These are phyloP conservation scores for Coluber constrictor DNA, from an alignment of 2,797 vertebrate genomes.

Conservation along the genomic window DNA sequence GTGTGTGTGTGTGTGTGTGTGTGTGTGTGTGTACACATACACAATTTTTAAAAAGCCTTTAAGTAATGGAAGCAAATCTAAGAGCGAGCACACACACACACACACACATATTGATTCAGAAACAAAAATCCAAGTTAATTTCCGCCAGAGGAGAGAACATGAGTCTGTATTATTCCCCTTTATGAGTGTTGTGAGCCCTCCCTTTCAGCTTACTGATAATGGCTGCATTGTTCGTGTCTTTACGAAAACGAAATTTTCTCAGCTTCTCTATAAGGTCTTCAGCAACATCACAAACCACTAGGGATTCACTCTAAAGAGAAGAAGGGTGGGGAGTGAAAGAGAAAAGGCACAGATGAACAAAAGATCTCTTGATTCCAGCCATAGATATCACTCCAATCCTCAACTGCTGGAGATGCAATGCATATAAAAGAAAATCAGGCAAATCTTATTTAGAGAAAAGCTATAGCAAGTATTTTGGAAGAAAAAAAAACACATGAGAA, in stretches of 20 bases:
- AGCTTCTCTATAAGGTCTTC: conserved; percentile 87
- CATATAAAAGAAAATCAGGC: neutral
- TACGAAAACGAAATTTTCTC: conserved; percentile 92
- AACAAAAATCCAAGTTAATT: neutral
- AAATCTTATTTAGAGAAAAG: neutral
- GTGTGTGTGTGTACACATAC: too few species aligned
- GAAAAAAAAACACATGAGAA: neutral
- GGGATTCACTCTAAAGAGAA: conserved; percentile 72
- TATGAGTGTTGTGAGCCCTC: neutral
- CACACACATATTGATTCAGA: neutral
- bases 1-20: too few species aligned
- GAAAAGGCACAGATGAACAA: conserved; percentile 4
- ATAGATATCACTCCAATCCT: accelerated
- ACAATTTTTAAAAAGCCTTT: neutral
- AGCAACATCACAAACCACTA: conserved; percentile 94
- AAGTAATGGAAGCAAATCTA: neutral
- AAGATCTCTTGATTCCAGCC: accelerated
- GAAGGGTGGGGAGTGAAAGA: neutral
- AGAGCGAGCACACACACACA: too few species aligned
- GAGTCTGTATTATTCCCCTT: conserved; percentile 8
- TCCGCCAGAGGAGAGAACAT: neutral
- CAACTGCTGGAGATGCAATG: neutral
- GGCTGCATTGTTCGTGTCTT: conserved; percentile 93
- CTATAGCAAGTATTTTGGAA: neutral
- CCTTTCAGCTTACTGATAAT: conserved; percentile 85